These are phyloP conservation scores for Diglossa cyanea DNA, from an alignment of 2,797 vertebrate species.

Conservation along the genomic window DNA sequence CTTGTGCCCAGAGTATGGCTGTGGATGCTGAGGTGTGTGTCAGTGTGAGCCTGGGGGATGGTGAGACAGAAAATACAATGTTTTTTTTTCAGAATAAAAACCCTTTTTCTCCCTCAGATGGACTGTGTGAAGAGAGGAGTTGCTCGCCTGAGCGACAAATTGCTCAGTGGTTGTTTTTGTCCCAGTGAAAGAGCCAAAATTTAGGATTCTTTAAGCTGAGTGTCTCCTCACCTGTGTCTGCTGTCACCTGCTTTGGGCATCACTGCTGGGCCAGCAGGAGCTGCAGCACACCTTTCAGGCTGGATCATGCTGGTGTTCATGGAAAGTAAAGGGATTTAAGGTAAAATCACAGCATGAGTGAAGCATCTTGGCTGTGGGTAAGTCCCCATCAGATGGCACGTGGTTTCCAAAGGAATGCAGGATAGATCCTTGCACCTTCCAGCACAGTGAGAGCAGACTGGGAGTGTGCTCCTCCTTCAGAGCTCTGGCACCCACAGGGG, in stretches of 20 bases:
- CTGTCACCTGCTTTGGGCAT: background rate
- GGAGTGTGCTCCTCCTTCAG: background rate
- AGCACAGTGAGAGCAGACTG: background rate
- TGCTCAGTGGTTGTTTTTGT: background rate
- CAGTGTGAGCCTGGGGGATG: background rate
- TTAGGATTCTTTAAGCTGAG: background rate
- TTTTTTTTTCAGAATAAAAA: background rate
- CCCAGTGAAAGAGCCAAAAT: background rate
- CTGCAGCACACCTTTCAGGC: background rate
- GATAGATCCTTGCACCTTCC: background rate
- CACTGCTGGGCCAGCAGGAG: background rate
- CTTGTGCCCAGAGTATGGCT: rapidly evolving
- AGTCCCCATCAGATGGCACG: background rate
- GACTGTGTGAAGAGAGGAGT: background rate
- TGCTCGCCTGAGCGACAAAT: background rate
- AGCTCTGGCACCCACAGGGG: rapidly evolving
- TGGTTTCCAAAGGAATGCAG: background rate
- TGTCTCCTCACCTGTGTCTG: background rate
- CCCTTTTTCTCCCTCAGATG: background rate
- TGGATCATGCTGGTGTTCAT: background rate
- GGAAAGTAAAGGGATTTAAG: background rate
- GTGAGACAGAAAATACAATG: rapidly evolving
- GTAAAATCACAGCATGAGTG: background rate
- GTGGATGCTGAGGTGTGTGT: background rate
- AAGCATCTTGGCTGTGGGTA: background rate